Percentiles rank a stretch among this genome's conserved stretches.
Conservation (phyloP, 2,113 vertebrate genomes). For the Suricata suricatta region DNA sequence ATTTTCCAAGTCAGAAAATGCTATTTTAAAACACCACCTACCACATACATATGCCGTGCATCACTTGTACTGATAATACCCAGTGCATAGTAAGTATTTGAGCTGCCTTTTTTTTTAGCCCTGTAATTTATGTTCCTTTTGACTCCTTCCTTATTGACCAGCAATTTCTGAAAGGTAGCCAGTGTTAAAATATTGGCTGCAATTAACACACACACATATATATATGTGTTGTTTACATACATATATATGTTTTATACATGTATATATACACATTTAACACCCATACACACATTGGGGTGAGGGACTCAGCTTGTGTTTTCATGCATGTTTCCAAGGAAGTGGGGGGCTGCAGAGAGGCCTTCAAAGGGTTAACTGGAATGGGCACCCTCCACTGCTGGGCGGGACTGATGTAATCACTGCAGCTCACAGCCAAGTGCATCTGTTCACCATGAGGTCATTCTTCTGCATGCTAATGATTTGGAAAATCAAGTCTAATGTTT, state of each 20-base stretch:
- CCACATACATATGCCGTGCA: neutral
- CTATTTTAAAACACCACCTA: neutral
- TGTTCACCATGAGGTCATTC: slow-evolving; percentile 91
- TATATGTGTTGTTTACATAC: neutral
- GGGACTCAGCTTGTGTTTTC: slow-evolving; percentile 7
- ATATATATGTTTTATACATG: neutral
- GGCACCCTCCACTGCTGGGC: slow-evolving; percentile 86
- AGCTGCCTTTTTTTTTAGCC: neutral
- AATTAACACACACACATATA: neutral
- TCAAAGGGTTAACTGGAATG: slow-evolving; percentile 86
- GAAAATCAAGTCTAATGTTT: slow-evolving; percentile 86
- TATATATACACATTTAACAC: neutral
- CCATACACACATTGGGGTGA: neutral
- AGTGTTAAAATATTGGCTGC: neutral
- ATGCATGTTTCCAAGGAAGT: neutral
- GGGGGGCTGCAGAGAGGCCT: neutral
- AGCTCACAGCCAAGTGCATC: slow-evolving; percentile 89
- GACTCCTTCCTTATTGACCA: neutral
- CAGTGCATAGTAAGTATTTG: neutral
- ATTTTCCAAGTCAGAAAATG: slow-evolving; percentile 26
- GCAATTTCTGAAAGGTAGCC: slow-evolving; percentile 21
- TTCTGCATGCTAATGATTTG: slow-evolving; percentile 90
- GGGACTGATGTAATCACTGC: slow-evolving; percentile 90
- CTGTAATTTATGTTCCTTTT: slow-evolving; percentile 2
- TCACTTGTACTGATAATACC: neutral